phyloP scores from a whole-genome alignment of 2,113 vertebrate species.

The Electrona antarctica region DNA sequence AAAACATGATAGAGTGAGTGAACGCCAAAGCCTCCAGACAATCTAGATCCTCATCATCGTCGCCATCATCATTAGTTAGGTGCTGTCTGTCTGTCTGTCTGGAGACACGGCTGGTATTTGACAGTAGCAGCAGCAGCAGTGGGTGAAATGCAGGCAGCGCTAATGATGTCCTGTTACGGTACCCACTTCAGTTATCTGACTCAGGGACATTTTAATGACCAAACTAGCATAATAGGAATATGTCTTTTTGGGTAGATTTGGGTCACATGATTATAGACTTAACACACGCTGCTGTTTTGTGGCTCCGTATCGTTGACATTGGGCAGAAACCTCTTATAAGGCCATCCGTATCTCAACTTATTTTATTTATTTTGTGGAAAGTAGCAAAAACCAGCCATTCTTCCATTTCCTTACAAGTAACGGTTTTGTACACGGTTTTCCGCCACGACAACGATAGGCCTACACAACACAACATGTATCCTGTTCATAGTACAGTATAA shows the following conservation, averaged over 20 bases:
- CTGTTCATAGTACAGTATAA: no score
- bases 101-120: neutral
- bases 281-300: no score
- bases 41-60: neutral
- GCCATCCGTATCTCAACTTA: neutral
- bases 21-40: constrained; percentile 1
- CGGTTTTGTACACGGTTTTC: no score
- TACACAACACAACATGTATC: no score
- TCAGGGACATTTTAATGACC: neutral
- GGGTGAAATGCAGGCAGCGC: neutral
- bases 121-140: neutral
- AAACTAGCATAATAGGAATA: neutral
- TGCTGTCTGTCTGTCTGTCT: neutral
- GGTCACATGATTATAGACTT: no score
- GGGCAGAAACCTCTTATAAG: neutral
- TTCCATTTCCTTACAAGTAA: no score
- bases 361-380: no score
- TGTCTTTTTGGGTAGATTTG: no score
- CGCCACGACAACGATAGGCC: no score
- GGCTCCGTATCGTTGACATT: neutral
- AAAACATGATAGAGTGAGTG: neutral
- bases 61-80: neutral
- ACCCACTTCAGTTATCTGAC: neutral
- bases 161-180: neutral
- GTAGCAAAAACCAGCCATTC: no score